Conservation (phyloP, 2,113 vertebrate species). For the Gymnobelideus leadbeateri region DNA sequence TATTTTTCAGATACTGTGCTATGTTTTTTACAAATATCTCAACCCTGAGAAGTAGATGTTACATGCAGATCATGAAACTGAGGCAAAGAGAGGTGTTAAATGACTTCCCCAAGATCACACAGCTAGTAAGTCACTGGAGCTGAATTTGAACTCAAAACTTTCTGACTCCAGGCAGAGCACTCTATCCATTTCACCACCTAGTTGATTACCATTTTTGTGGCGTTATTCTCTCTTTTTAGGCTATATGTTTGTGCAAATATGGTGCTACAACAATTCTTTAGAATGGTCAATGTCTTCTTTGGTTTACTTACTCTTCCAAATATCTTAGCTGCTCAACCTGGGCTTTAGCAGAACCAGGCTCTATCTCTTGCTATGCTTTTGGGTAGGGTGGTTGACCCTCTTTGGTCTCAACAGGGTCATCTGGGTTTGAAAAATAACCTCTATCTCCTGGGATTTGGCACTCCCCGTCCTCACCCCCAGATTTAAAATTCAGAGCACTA, state of each 20-base stretch:
- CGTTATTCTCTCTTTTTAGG: background rate
- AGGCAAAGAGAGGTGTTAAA: background rate
- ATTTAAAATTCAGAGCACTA: background rate
- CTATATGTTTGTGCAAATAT: background rate
- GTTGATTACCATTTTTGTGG: background rate
- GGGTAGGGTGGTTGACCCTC: background rate
- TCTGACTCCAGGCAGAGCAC: background rate
- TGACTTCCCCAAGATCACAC: background rate
- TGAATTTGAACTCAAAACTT: background rate
- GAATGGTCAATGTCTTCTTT: background rate
- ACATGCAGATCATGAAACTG: background rate
- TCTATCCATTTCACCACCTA: background rate
- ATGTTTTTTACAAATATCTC: background rate
- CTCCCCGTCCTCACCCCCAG: background rate
- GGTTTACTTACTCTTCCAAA: background rate
- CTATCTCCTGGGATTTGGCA: background rate
- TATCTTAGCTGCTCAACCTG: background rate
- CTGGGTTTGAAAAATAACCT: background rate
- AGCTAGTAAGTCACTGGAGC: background rate
- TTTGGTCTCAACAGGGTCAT: background rate
- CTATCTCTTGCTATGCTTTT: background rate
- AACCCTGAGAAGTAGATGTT: background rate
- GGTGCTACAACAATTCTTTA: background rate
- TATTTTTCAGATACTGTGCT: background rate
- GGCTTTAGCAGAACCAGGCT: background rate